Evolutionary conservation across 2,888 invertebrate species (phyloP), one percentile per base, ranked within the genome.

Genomic region (Dryobota labecula): DNA sequence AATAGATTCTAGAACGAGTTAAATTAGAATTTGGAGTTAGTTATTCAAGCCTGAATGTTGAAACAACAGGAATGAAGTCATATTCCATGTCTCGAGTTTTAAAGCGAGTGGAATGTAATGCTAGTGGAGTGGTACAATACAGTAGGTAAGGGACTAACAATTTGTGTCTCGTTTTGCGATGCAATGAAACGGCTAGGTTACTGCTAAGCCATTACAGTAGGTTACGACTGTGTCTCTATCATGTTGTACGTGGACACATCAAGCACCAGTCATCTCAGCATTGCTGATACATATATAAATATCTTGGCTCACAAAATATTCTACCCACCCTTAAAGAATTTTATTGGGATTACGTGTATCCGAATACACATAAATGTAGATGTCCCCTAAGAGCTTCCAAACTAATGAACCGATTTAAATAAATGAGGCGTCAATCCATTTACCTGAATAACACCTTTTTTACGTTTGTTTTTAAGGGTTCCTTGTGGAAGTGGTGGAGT

Each of bases 351-450:
- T 68, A 53, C 72, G 56, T 72, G 72, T 66, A 56, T 20, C 58
- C 43, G 36, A 76, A 62, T 57, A 63, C 60, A 76, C 79, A 60
- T 73, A 73, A 73, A 73, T 76, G 73, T 63, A 68, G 74, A 77
- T 77, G 79, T 78, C 68, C 47, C 38, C 63, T 60, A 63, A 54
- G 73, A 60, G 77, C 68, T 78, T 73, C 68, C 58, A 51, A 77
- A 77, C 73, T 78, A 77, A 77, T 78, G 77, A 78, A 78, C 58
- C 68, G 73, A 68, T 77, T 78, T 68, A 77, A 77, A 77, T 73
- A 78, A 77, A 77, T 77, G 76, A 73, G 68, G 73, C 76, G 76
- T 78, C 76, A 78, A 77, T 78, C 73, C 73, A 73, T 77, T 77
- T 73, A 78, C 78, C 49, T 73, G 53, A 60, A 71, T 71, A 76